Percentiles rank a stretch among this genome's conserved stretches.
These are phyloP conservation scores for Tetragonula clypearis DNA, from an alignment of 1,140 invertebrate species.

Conservation along the genomic window DNA sequence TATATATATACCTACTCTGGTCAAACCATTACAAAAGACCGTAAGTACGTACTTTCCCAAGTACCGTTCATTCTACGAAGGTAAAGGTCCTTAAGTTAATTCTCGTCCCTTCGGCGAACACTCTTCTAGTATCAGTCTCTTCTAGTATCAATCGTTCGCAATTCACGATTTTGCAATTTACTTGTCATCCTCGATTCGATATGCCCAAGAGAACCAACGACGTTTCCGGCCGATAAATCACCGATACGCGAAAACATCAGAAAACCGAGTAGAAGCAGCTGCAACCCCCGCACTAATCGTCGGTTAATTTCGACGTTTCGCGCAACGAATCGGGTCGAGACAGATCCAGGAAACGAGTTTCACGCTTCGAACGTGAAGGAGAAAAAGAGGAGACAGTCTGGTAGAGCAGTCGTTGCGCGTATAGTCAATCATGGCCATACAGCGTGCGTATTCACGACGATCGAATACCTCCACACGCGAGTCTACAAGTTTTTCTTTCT, in stretches of 20 bases:
- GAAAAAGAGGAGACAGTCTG: too few species aligned
- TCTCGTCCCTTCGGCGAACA: neutral
- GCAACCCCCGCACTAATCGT: slow-evolving; percentile 30
- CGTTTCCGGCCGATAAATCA: slow-evolving; percentile 54
- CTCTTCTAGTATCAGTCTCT: too few species aligned
- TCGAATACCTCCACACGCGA: neutral
- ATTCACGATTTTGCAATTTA: slow-evolving; percentile 29
- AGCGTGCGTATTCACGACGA: neutral
- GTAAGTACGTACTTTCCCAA: neutral
- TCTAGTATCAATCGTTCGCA: slow-evolving; percentile 1
- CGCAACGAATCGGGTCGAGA: slow-evolving; percentile 28
- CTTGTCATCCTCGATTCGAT: slow-evolving; percentile 43
- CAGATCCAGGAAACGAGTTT: slow-evolving; percentile 5
- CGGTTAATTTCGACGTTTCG: slow-evolving; percentile 24
- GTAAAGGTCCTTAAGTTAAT: too few species aligned
- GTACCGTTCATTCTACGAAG: neutral
- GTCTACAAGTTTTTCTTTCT: neutral
- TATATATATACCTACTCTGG: too few species aligned
- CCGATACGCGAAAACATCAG: slow-evolving; percentile 23
- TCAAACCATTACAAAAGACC: neutral
- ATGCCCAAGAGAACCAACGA: slow-evolving; percentile 22
- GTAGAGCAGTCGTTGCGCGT: neutral
- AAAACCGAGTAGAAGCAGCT: slow-evolving; percentile 37
- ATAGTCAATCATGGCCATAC: neutral
- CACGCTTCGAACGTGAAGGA: neutral